Evolutionary conservation across 1,140 invertebrate genomes (phyloP), one percentile per base, ranked within the genome.

Genomic region (Orchestia grillus): DNA sequence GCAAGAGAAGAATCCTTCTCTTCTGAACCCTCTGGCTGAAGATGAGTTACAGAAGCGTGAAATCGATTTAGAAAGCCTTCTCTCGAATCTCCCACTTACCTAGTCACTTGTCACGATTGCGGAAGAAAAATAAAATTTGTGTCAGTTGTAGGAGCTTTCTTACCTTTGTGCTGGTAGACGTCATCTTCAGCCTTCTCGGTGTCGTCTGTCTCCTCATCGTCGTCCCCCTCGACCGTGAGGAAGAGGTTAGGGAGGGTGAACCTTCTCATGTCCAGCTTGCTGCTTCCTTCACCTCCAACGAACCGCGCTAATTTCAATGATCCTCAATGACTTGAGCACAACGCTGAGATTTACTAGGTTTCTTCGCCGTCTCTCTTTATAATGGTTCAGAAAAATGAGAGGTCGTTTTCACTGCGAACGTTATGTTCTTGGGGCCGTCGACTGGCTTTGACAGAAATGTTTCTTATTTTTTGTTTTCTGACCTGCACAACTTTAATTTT

Each of bases 241-340:
- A 94, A 94, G 44, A 94, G 92, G 44, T 94, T 94, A 11, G 92
- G 92, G 92, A 94, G 92, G 0, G 92, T 94, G 40, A 94, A 94
- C 44, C 92, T 6, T 94, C 92, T 94, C 92, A 94, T 94, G 41
- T 90, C 88, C 88, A 90, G 88, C 41, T 41, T 90, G 88, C 41
- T 36, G 88, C 15, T 90, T 42, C 11, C 41, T 41, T 90, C 36
- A 11, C 41, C 41, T 0, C n/a, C n/a, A 6, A 4, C 0, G 8
- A 42, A 11, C 41, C 23, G 88, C 62, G 62, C 28, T 36, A 23
- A 36, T 36, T 77, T 28, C 62, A 23, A 28, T 23, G 62, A 77
- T 77, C 28, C 36, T 77, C 62, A 77, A 77, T 77, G 62, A 77
- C 28, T 77, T 77, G 28, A 77, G 28, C 1, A 28, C 62, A 28